phyloP scores from a whole-genome alignment of 2,888 invertebrate species.

The Watsonalla binaria region DNA sequence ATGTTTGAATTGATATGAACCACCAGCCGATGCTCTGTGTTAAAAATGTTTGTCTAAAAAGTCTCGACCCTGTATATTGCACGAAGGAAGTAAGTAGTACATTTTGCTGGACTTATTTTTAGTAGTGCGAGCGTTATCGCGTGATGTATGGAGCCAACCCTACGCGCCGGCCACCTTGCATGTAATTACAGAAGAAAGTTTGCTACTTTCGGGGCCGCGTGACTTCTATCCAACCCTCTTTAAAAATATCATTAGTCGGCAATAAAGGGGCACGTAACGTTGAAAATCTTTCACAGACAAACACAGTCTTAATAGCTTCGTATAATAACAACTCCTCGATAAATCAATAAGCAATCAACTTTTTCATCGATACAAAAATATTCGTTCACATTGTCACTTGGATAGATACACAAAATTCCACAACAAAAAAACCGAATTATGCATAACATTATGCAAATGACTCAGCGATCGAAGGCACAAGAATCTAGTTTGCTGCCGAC shows the following conservation, averaged over 20 bases:
- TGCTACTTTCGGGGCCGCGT: slow-evolving; percentile 62
- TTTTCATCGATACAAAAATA: neutral
- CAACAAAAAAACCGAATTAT: slow-evolving; percentile 19
- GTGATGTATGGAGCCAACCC: slow-evolving; percentile 54
- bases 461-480: neutral
- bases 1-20: no score
- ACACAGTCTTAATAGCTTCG: slow-evolving; percentile 25
- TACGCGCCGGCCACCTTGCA: slow-evolving; percentile 52
- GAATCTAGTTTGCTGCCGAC: neutral
- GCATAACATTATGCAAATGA: slow-evolving; percentile 34
- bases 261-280: slow-evolving; percentile 56
- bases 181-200: slow-evolving; percentile 70
- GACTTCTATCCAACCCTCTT: slow-evolving; percentile 52
- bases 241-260: slow-evolving; percentile 47
- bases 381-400: slow-evolving; percentile 18
- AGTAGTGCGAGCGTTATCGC: slow-evolving; percentile 52
- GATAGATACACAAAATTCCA: neutral
- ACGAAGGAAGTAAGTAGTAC: slow-evolving; percentile 5
- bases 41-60: no score
- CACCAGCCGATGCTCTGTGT: no score
- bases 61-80: slow-evolving; percentile 3
- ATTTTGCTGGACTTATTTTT: slow-evolving; percentile 4
- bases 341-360: no score
- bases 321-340: slow-evolving; percentile 10
- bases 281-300: slow-evolving; percentile 39